Percentiles rank a stretch among this genome's conserved stretches.
phyloP scores from a whole-genome alignment of 2,797 vertebrate species.

The Mormyrops attenuatus region DNA sequence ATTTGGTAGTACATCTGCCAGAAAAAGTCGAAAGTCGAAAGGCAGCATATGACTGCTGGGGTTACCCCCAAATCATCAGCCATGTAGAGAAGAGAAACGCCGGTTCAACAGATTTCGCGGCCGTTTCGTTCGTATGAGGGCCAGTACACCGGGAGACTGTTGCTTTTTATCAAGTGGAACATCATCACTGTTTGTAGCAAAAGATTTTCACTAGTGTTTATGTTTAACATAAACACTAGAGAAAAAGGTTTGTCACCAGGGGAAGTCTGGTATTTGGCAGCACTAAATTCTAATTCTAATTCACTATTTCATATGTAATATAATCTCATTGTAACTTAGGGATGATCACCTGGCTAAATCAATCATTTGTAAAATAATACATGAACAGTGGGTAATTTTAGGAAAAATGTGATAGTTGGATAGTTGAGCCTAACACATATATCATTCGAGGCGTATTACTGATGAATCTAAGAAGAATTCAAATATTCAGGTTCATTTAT shows the following conservation, averaged over 20 bases:
- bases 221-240: background rate
- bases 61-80: too few species aligned
- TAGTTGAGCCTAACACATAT: background rate
- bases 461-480: background rate
- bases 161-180: background rate
- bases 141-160: background rate
- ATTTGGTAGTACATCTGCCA: background rate
- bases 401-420: background rate
- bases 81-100: too few species aligned
- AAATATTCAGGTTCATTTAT: background rate
- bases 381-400: background rate
- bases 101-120: too few species aligned
- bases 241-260: background rate
- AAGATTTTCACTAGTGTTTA: background rate
- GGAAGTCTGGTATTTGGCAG: background rate
- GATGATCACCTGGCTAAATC: background rate
- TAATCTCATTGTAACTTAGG: background rate
- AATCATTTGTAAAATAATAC: background rate
- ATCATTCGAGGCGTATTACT: background rate
- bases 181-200: background rate
- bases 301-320: background rate
- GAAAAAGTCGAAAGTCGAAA: background rate
- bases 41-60: background rate
- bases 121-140: background rate
- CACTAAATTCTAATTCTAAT: too few species aligned